Evolutionary conservation across 2,888 invertebrate species (phyloP).

Genomic region (Hermodice carunculata): DNA sequence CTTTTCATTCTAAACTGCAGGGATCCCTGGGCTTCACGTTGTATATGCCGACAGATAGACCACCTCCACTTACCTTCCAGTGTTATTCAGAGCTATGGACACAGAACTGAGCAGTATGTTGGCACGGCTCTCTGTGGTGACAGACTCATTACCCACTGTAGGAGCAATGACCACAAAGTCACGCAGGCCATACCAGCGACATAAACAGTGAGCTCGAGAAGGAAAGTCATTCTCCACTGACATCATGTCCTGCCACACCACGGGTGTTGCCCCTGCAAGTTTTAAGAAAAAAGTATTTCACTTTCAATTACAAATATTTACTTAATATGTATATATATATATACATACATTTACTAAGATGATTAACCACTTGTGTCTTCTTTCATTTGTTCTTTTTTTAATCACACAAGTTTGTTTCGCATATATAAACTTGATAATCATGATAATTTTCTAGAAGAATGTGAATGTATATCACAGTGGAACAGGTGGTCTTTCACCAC

Average conservation of each 20-base stretch:
- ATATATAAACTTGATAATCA: too few relatives aligned
- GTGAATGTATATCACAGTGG: too few relatives aligned
- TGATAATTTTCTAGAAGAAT: too few relatives aligned
- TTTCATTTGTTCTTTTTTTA: too few relatives aligned
- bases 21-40: too few relatives aligned
- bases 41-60: too few relatives aligned
- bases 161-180: slow-evolving; percentile 86
- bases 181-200: slow-evolving; percentile 78
- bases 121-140: slow-evolving; percentile 73
- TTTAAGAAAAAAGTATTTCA: not conserved
- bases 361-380: too few relatives aligned
- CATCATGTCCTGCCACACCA: slow-evolving; percentile 56
- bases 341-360: too few relatives aligned
- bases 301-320: not conserved
- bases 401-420: too few relatives aligned
- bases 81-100: slow-evolving; percentile 83
- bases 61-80: slow-evolving; percentile 79
- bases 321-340: not conserved
- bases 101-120: slow-evolving; percentile 85
- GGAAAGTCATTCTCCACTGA: slow-evolving; percentile 76
- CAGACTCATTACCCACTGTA: slow-evolving; percentile 71
- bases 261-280: slow-evolving; percentile 20
- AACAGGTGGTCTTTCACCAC: too few relatives aligned
- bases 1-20: too few relatives aligned
- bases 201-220: slow-evolving; percentile 69